phyloP scores from a whole-genome alignment of 1,140 invertebrate genomes.

The Drosophila aff. region DNA sequence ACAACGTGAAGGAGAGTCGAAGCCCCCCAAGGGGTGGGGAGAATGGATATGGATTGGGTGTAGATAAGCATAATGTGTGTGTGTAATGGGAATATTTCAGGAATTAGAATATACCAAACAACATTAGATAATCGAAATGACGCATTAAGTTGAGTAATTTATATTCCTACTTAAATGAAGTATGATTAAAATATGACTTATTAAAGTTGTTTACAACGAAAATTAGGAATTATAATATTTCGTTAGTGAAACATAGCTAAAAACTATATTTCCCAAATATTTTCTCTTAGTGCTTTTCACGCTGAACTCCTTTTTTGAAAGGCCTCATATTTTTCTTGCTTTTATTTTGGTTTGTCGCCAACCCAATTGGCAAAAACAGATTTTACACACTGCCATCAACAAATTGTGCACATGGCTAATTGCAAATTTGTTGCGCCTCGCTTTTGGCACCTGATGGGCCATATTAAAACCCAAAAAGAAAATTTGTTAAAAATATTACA shows the following conservation, averaged over 20 bases:
- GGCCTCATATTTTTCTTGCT: background rate
- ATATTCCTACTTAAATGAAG: background rate
- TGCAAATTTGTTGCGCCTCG: constrained; percentile 74
- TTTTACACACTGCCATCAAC: constrained; percentile 57
- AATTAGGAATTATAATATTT: too few relatives aligned
- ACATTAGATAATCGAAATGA: background rate
- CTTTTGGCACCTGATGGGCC: constrained; percentile 81
- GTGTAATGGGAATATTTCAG: constrained; percentile 10
- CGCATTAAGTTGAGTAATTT: constrained; percentile 2
- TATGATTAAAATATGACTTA: too few relatives aligned
- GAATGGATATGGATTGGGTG: constrained; percentile 22
- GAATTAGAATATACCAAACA: background rate
- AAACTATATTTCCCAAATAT: background rate
- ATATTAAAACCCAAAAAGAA: constrained; percentile 62
- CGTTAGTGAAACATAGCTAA: background rate
- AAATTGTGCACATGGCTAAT: constrained; percentile 71
- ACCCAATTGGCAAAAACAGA: constrained; percentile 43
- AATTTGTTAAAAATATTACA: constrained; percentile 20
- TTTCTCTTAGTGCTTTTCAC: background rate
- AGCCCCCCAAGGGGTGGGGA: background rate
- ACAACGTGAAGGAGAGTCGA: constrained; percentile 1
- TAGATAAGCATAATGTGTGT: constrained; percentile 40
- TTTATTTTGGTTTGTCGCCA: constrained; percentile 28
- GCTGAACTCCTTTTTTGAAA: constrained; percentile 17
- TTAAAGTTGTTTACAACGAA: background rate